Evolutionary conservation across 35 echinoderm and acorn worm species (phyloP).

Genomic region (Stichopus chloronotus): DNA sequence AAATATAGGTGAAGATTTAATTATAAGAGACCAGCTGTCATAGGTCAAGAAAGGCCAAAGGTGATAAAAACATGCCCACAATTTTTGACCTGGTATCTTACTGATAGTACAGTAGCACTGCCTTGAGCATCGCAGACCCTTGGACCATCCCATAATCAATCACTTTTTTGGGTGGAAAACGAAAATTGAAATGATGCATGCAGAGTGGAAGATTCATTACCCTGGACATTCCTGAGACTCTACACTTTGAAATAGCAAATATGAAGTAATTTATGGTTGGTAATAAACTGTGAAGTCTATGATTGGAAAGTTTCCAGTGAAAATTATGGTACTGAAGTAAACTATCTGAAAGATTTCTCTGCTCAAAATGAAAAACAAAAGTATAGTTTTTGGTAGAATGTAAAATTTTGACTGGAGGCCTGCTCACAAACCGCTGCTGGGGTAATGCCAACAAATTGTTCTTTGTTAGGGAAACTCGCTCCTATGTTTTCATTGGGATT

Average conservation of each 20-base stretch:
- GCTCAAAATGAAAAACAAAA: not conserved
- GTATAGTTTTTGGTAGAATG: not conserved
- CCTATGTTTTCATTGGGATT: not conserved
- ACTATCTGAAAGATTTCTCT: not conserved
- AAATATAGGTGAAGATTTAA: no score
- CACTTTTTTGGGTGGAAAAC: no score
- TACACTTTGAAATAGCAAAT: not conserved
- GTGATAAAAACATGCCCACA: no score
- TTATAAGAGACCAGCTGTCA: no score
- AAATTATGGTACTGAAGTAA: not conserved
- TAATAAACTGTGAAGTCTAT: not conserved
- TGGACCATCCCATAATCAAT: no score
- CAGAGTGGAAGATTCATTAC: no score
- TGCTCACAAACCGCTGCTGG: not conserved
- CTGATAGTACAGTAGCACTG: no score
- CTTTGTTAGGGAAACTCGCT: not conserved
- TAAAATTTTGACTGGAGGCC: not conserved
- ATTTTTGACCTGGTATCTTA: no score
- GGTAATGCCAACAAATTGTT: not conserved
- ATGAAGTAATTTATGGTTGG: not conserved
- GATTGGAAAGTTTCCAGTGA: not conserved
- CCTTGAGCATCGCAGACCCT: no score
- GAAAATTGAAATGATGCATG: no score
- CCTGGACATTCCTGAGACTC: not conserved
- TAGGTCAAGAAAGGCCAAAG: no score